Conservation (phyloP, 1,140 invertebrate genomes). For the Drosophila equinoxialis region DNA sequence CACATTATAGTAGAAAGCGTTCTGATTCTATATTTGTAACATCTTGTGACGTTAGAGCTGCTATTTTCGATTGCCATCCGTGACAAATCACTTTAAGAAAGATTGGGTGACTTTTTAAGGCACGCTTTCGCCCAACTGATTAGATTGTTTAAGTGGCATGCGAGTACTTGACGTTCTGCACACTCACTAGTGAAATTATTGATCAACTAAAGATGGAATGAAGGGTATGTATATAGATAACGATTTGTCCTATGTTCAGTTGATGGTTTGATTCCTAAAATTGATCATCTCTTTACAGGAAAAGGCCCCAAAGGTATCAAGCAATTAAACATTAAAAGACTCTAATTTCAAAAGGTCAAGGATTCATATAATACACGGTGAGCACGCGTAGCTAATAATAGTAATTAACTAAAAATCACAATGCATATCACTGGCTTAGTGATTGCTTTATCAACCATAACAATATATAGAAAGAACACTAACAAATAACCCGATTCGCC, state of each 20-base stretch:
- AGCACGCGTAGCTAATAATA: neutral
- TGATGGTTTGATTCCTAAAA: neutral
- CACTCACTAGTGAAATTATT: neutral
- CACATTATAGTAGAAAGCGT: no score
- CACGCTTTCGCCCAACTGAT: neutral
- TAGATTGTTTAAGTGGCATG: neutral
- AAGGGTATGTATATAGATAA: no score
- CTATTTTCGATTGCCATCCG: neutral
- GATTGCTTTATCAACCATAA: neutral
- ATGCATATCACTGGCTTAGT: neutral
- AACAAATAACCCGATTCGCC: neutral
- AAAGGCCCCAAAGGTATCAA: neutral
- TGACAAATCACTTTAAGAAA: neutral
- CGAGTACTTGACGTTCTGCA: neutral
- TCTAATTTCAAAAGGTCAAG: no score
- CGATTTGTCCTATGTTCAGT: neutral
- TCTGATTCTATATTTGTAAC: neutral
- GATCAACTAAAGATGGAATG: neutral
- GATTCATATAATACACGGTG: no score
- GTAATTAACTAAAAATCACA: neutral
- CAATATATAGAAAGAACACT: neutral
- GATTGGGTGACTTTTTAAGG: neutral
- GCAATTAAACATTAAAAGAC: neutral
- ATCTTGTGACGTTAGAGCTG: neutral
- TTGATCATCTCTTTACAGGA: neutral